Evolutionary conservation across 2,113 vertebrate species (phyloP).

Genomic region (Eidolon helvum): DNA sequence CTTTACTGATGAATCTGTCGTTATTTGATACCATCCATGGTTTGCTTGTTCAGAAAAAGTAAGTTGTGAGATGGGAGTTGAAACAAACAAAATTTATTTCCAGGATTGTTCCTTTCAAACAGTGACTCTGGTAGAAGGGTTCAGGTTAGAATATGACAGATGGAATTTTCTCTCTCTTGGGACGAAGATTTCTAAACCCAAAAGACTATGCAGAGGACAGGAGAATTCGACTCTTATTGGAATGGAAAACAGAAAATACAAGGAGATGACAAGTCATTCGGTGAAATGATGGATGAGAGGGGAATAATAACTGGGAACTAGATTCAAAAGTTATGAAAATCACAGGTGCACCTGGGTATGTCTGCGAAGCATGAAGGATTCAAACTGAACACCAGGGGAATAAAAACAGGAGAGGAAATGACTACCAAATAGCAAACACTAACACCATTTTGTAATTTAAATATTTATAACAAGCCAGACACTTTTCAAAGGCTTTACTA

Average conservation of each 20-base stretch:
- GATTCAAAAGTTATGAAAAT: slow-evolving; percentile 52
- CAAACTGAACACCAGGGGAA: neutral
- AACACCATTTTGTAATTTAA: neutral
- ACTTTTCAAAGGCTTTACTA: neutral
- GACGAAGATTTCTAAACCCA: neutral
- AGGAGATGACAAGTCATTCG: slow-evolving; percentile 46
- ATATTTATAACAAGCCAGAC: neutral
- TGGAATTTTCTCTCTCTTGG: neutral
- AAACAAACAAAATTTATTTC: neutral
- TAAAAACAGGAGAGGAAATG: neutral
- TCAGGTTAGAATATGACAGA: neutral
- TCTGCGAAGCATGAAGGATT: neutral
- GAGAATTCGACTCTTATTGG: slow-evolving; percentile 22
- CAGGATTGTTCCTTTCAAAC: neutral
- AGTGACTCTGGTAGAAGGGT: neutral
- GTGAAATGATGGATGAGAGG: slow-evolving; percentile 59
- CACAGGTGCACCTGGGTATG: slow-evolving; percentile 22
- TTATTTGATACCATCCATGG: neutral
- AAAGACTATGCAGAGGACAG: neutral
- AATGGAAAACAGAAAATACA: slow-evolving; percentile 28
- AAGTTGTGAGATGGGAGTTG: neutral
- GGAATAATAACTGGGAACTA: slow-evolving; percentile 43
- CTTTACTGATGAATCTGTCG: neutral
- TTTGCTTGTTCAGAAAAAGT: neutral
- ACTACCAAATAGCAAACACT: neutral